These are phyloP conservation scores for Poecilia latipinna DNA, from an alignment of 2,113 vertebrate genomes.

Conservation along the genomic window DNA sequence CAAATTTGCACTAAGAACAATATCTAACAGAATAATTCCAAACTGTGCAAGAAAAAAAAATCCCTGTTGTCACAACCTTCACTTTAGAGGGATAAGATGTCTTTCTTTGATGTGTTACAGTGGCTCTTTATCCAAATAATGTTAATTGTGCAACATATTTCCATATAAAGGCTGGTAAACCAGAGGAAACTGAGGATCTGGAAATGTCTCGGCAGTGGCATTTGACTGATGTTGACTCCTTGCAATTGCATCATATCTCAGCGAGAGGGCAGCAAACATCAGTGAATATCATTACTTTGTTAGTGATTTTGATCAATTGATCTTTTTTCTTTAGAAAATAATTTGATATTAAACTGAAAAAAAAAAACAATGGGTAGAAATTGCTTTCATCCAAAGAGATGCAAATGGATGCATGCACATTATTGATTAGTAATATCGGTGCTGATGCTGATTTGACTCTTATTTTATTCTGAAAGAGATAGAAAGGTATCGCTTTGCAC, in stretches of 20 bases:
- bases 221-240: too few species aligned
- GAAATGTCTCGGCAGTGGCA: background rate
- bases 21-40: too few species aligned
- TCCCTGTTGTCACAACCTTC: background rate
- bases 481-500: background rate
- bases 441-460: background rate
- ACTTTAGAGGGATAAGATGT: too few species aligned
- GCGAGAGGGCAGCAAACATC: conserved; percentile 66
- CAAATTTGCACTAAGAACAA: too few species aligned
- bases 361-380: background rate
- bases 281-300: background rate
- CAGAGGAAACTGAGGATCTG: background rate
- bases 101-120: background rate
- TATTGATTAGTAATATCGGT: background rate
- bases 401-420: background rate
- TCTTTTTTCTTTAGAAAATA: background rate
- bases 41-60: too few species aligned
- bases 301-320: background rate
- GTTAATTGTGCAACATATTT: background rate
- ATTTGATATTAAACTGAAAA: background rate
- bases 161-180: background rate
- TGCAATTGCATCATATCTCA: conserved; percentile 23
- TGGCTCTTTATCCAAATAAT: background rate
- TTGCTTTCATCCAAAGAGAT: background rate
- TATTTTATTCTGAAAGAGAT: background rate